Evolutionary conservation across 2,113 vertebrate genomes (phyloP).

Genomic region (Callithrix jacchus): DNA sequence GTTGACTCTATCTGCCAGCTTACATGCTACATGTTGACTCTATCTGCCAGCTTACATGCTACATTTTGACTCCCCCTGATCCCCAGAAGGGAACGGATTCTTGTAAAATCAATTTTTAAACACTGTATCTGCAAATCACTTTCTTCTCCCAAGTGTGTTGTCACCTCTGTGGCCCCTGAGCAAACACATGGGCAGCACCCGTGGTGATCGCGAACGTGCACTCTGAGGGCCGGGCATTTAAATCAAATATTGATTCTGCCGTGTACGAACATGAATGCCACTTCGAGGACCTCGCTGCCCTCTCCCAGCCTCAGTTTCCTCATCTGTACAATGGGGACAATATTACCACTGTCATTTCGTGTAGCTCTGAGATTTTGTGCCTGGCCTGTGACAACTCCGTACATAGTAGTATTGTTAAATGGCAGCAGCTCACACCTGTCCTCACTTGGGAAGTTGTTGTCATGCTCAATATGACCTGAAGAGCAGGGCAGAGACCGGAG

Average conservation of each 20-base stretch:
- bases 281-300: background rate
- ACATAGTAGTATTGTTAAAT: too few species aligned
- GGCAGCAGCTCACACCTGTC: background rate
- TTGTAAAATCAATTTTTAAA: too few species aligned
- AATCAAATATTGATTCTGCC: background rate
- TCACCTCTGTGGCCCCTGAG: background rate
- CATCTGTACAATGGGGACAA: background rate
- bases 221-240: too few species aligned
- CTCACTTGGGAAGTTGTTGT: background rate
- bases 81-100: background rate
- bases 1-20: too few species aligned
- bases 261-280: background rate
- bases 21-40: too few species aligned
- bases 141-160: background rate
- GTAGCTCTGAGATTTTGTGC: background rate
- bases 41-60: too few species aligned
- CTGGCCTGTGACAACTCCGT: background rate
- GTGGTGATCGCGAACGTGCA: rapidly evolving
- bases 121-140: background rate
- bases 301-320: background rate
- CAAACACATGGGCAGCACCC: background rate
- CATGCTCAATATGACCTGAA: background rate
- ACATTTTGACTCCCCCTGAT: background rate
- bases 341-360: background rate
- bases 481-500: background rate